phyloP scores from a whole-genome alignment of 2,113 vertebrate species.

The Typhlomys cinereus region DNA sequence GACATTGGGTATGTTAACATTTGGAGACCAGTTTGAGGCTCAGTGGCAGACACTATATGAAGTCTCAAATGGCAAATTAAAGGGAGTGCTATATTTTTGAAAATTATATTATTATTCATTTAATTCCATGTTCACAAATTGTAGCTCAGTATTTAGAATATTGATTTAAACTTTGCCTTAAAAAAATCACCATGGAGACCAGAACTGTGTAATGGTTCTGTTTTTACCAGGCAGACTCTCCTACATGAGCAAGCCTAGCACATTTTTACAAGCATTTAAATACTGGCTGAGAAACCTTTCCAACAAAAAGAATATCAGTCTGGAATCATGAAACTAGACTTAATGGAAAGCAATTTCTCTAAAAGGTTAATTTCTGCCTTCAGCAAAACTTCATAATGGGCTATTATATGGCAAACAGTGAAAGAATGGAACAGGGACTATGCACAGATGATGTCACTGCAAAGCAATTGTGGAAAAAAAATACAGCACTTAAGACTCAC shows the following conservation, averaged over 20 bases:
- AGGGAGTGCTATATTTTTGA: not conserved
- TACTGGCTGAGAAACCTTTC: slow-evolving; percentile 1
- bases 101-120: slow-evolving; percentile 48
- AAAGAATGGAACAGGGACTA: not conserved
- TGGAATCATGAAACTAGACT: slow-evolving; percentile 49
- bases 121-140: slow-evolving; percentile 24
- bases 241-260: not conserved
- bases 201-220: slow-evolving; percentile 3
- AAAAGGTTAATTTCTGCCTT: slow-evolving; percentile 67
- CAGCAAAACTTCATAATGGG: slow-evolving; percentile 42
- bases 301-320: slow-evolving; percentile 57
- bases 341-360: slow-evolving; percentile 53
- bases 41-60: too few relatives aligned
- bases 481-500: not conserved
- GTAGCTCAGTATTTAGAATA: slow-evolving; percentile 58
- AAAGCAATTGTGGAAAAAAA: slow-evolving; percentile 39
- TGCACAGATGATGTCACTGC: not conserved
- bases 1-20: not conserved
- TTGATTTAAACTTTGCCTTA: slow-evolving; percentile 39
- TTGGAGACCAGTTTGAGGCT: not conserved
- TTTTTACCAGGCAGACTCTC: slow-evolving; percentile 17
- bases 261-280: slow-evolving; percentile 27
- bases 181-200: slow-evolving; percentile 66
- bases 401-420: slow-evolving; percentile 21
- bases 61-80: slow-evolving; percentile 29